phyloP scores from a whole-genome alignment of 1,140 invertebrate genomes.

The Diachasmimorpha longicaudata region DNA sequence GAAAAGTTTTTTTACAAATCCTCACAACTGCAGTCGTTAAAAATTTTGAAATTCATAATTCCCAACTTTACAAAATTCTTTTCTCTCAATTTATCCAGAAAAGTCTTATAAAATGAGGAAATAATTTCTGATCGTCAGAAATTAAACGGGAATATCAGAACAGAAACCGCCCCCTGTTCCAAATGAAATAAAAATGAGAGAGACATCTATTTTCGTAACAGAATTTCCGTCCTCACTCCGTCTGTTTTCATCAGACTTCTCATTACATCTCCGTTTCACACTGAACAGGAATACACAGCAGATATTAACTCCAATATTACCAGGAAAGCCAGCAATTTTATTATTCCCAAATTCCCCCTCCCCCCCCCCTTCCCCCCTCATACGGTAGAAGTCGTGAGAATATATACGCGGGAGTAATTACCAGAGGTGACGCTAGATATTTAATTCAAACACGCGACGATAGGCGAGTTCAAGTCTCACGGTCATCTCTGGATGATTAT shows the following conservation, averaged over 20 bases:
- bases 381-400: not conserved
- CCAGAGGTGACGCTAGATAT: not conserved
- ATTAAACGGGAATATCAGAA: no score
- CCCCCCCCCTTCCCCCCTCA: no score
- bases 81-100: no score
- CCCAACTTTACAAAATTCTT: no score
- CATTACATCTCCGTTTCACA: not conserved
- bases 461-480: not conserved
- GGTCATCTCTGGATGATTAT: not conserved
- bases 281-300: not conserved
- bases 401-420: not conserved
- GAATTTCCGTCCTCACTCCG: conserved; percentile 20
- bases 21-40: no score
- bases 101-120: no score
- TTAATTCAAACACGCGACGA: conserved; percentile 2
- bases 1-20: no score
- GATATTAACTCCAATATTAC: not conserved
- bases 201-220: conserved; percentile 16
- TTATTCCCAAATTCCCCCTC: not conserved
- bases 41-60: no score
- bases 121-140: no score
- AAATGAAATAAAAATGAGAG: not conserved
- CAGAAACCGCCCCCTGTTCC: not conserved
- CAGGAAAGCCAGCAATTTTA: not conserved
- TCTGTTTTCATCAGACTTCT: not conserved